Percentiles rank a stretch among this genome's conserved stretches.
phyloP scores from a whole-genome alignment of 2,888 invertebrate species.

The Plutella xylostella region DNA sequence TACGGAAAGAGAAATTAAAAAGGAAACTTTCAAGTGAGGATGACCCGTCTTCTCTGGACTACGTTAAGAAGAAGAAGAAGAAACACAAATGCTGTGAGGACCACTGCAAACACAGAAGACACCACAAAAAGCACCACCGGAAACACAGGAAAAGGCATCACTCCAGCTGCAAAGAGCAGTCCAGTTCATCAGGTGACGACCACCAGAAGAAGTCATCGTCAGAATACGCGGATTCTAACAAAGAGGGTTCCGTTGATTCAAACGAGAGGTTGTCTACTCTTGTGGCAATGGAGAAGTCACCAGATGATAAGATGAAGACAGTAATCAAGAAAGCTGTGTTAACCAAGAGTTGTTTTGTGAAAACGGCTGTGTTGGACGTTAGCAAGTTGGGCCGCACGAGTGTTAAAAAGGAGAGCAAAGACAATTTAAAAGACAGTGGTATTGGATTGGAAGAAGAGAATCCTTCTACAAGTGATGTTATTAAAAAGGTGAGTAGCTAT shows the following conservation, averaged over 20 bases:
- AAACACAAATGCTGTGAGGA: slow-evolving; percentile 78
- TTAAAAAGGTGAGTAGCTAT: slow-evolving; percentile 61
- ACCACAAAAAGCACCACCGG: slow-evolving; percentile 82
- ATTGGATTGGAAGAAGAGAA: slow-evolving; percentile 46
- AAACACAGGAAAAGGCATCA: slow-evolving; percentile 84
- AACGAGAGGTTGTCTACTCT: slow-evolving; percentile 45
- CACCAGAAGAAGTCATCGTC: slow-evolving; percentile 51
- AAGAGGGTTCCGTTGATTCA: slow-evolving; percentile 55
- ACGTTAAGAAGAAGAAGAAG: slow-evolving; percentile 75
- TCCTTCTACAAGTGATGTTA: slow-evolving; percentile 34
- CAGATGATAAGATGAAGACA: slow-evolving; percentile 54
- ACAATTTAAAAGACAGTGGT: slow-evolving; percentile 56
- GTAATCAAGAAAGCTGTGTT: slow-evolving; percentile 54
- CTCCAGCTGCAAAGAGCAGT: slow-evolving; percentile 55
- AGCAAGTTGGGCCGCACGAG: slow-evolving; percentile 42
- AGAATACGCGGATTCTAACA: slow-evolving; percentile 52
- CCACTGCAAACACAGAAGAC: slow-evolving; percentile 77
- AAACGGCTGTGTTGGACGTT: slow-evolving; percentile 51
- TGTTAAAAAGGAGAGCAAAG: slow-evolving; percentile 37
- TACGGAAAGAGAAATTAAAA: slow-evolving; percentile 73
- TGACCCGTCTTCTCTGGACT: slow-evolving; percentile 42
- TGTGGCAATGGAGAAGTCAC: slow-evolving; percentile 49
- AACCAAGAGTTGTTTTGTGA: slow-evolving; percentile 48
- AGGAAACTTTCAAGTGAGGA: slow-evolving; percentile 51
- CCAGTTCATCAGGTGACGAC: slow-evolving; percentile 64